Conservation (phyloP, 2,797 vertebrate species). For the Myotis vivesi region DNA sequence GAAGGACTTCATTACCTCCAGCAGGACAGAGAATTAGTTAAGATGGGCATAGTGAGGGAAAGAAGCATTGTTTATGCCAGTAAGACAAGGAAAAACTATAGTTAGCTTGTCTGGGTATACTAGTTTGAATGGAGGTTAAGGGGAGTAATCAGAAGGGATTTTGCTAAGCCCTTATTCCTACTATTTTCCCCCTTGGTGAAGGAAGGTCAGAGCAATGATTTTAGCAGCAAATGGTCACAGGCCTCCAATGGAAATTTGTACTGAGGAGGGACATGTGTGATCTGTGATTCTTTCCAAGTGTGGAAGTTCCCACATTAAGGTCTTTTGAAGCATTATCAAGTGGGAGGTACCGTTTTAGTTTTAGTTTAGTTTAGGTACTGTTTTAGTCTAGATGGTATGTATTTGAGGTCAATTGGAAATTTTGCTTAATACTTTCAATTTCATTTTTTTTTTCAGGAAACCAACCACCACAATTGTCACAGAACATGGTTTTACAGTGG, state of each 20-base stretch:
- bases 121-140: neutral
- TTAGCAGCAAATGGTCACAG: neutral
- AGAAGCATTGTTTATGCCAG: neutral
- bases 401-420: neutral
- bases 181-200: neutral
- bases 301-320: neutral
- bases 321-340: neutral
- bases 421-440: neutral
- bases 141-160: neutral
- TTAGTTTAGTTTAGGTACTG: neutral
- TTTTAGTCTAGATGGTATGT: neutral
- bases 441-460: neutral
- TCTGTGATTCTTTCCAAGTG: neutral
- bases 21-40: neutral
- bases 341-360: neutral
- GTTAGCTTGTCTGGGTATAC: neutral
- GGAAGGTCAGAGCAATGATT: neutral
- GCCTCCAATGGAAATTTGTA: neutral
- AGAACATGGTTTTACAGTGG: neutral
- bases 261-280: neutral
- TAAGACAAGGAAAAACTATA: neutral
- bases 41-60: neutral
- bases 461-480: neutral
- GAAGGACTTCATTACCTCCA: neutral
- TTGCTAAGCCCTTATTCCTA: neutral